Evolutionary conservation across 2,797 vertebrate species (phyloP).

Genomic region (Artibeus jamaicensis): DNA sequence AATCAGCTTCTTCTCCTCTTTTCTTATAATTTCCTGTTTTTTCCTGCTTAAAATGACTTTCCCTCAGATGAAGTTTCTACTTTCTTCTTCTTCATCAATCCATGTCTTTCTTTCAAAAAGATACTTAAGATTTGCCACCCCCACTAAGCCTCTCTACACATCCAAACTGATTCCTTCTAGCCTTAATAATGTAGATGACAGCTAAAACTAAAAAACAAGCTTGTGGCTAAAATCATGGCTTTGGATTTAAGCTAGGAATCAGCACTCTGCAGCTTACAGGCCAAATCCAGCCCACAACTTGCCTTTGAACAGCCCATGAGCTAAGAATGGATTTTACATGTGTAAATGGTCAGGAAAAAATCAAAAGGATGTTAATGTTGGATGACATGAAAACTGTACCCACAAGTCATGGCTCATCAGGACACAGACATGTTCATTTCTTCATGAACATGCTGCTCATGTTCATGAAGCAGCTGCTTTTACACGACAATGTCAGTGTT

Average conservation of each 20-base stretch:
- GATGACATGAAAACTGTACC: background rate
- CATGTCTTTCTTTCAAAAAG: background rate
- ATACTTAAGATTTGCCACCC: background rate
- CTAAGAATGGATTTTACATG: background rate
- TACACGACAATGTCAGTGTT: background rate
- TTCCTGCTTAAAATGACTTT: slow-evolving; percentile 1
- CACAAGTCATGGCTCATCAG: background rate
- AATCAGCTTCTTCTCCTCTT: background rate
- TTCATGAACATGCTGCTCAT: too few species aligned
- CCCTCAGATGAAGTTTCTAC: background rate
- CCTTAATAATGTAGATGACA: background rate
- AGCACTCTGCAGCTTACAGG: background rate
- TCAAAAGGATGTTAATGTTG: background rate
- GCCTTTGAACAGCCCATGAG: background rate
- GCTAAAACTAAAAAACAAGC: background rate
- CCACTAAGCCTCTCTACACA: background rate
- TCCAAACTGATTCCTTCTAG: background rate
- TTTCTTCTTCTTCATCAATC: background rate
- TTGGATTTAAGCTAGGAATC: background rate
- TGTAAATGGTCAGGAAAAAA: background rate
- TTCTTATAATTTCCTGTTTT: background rate
- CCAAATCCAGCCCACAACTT: background rate
- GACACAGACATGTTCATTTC: background rate
- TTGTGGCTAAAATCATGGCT: background rate
- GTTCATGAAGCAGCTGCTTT: too few species aligned